phyloP scores from a whole-genome alignment of 2,888 invertebrate species.

The Artemia sp. region DNA sequence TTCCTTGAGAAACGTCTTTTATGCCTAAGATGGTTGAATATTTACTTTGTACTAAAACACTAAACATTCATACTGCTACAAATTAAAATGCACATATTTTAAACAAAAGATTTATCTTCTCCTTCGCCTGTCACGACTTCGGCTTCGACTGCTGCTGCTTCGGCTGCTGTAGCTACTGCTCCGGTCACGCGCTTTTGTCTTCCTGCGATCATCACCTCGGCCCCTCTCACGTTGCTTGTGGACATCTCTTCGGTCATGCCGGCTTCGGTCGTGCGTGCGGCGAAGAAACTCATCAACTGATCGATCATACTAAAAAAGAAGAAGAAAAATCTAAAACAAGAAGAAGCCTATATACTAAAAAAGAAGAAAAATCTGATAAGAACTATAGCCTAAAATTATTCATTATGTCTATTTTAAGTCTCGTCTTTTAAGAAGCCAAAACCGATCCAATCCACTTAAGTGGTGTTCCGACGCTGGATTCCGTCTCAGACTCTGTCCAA shows the following conservation, averaged over 20 bases:
- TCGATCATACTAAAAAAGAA: conserved; percentile 2
- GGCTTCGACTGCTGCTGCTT: conserved; percentile 2
- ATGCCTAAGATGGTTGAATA: too few relatives aligned
- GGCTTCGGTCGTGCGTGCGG: not conserved
- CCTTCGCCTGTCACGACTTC: not conserved
- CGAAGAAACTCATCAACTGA: conserved; percentile 4
- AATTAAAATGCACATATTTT: too few relatives aligned
- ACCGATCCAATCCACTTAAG: too few relatives aligned
- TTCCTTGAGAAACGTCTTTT: too few relatives aligned
- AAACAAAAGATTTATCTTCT: too few relatives aligned
- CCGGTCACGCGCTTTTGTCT: conserved; percentile 7
- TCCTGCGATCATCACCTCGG: not conserved
- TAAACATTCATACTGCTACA: too few relatives aligned
- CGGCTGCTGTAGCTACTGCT: conserved; percentile 1
- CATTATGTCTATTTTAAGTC: not conserved
- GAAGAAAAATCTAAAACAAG: not conserved
- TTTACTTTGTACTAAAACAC: too few relatives aligned
- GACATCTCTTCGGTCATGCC: not conserved
- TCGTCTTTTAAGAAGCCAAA: too few relatives aligned
- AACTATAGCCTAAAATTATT: not conserved
- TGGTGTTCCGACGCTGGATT: too few relatives aligned
- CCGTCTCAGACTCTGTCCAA: too few relatives aligned
- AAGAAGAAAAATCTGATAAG: not conserved
- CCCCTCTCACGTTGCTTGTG: not conserved
- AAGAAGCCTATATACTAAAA: not conserved